Conservation (phyloP, 2,888 invertebrate genomes). For the Aporophyla nigra region DNA sequence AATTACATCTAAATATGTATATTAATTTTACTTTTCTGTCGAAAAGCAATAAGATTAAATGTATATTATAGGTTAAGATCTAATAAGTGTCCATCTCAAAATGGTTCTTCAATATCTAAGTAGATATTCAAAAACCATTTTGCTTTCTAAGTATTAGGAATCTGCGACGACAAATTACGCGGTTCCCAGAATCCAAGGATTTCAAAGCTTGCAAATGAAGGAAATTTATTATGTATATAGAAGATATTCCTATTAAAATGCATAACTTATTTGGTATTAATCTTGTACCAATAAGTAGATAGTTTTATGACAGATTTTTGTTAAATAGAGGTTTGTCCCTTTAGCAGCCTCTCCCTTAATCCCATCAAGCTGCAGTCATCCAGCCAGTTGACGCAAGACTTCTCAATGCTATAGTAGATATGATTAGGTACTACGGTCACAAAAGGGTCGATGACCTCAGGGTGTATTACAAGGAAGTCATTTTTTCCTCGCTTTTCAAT, state of each 20-base stretch:
- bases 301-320: background rate
- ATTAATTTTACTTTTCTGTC: background rate
- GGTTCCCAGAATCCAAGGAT: no score
- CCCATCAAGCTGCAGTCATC: slow-evolving; percentile 83
- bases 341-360: slow-evolving; percentile 74
- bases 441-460: slow-evolving; percentile 72
- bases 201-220: no score
- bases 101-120: no score
- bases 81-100: no score
- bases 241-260: no score
- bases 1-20: background rate
- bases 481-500: slow-evolving; percentile 76
- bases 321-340: slow-evolving; percentile 61
- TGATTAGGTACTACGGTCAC: slow-evolving; percentile 83
- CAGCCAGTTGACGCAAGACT: slow-evolving; percentile 85
- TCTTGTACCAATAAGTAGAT: background rate
- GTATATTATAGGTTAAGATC: no score
- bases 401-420: slow-evolving; percentile 81
- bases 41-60: background rate
- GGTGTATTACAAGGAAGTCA: slow-evolving; percentile 80
- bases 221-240: no score
- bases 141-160: no score
- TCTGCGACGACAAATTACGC: no score
- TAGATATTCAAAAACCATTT: no score
- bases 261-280: no score